phyloP scores from a whole-genome alignment of 2,888 invertebrate species.

The Aphodius sticticus region DNA sequence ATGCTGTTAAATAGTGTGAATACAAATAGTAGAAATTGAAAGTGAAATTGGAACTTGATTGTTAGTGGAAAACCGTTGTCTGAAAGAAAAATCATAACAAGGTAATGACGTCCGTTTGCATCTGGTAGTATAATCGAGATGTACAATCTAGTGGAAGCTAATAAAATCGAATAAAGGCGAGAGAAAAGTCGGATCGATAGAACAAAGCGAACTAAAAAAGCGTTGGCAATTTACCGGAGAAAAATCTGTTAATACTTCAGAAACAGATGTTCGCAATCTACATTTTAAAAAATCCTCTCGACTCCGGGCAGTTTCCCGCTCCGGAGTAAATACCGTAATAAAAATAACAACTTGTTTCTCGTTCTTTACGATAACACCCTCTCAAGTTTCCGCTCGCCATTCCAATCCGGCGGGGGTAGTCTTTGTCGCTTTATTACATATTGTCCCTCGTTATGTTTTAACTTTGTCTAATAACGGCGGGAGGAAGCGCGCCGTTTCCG shows the following conservation, averaged over 20 bases:
- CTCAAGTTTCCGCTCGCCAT: constrained; percentile 11
- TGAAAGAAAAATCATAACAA: neutral
- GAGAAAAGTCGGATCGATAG: neutral
- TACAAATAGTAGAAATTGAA: neutral
- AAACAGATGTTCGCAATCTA: constrained; percentile 32
- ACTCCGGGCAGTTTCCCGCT: constrained; percentile 17
- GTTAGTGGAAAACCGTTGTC: neutral
- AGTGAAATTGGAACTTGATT: neutral
- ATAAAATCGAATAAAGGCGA: neutral
- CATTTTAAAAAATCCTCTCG: constrained; percentile 31
- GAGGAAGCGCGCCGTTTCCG: neutral
- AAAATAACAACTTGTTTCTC: constrained; percentile 33
- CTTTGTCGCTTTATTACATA: constrained; percentile 32
- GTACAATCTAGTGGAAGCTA: neutral
- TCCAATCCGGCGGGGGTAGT: constrained; percentile 21
- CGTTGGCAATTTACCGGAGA: constrained; percentile 15
- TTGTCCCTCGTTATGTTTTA: constrained; percentile 26
- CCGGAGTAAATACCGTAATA: constrained; percentile 34
- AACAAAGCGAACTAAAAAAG: constrained; percentile 5
- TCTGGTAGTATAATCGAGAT: neutral
- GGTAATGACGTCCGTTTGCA: neutral
- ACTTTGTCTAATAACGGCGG: constrained; percentile 19
- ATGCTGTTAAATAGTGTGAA: neutral
- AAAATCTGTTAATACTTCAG: constrained; percentile 29
- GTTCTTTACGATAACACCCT: constrained; percentile 31